A percentile compares a stretch with the other conserved stretches of the same genome.
phyloP scores from a whole-genome alignment of 2,888 invertebrate species.

The Dromius quadrimaculatus region DNA sequence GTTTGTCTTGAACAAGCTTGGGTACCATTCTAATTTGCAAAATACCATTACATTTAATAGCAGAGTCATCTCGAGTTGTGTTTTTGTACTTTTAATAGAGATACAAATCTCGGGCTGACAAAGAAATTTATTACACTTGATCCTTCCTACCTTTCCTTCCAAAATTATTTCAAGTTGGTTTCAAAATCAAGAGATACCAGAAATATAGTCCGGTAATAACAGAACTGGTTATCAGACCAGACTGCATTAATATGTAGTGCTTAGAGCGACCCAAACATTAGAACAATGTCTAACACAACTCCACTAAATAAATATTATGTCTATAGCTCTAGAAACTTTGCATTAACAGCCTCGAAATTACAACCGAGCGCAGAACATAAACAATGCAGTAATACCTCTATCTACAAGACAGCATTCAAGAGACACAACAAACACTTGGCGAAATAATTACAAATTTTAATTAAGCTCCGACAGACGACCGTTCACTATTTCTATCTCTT shows the following conservation, averaged over 20 bases:
- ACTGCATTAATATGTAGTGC: neutral
- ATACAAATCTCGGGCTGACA: conserved; percentile 26
- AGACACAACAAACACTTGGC: conserved; percentile 1
- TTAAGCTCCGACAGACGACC: neutral
- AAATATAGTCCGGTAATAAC: too few relatives aligned
- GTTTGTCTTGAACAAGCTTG: conserved; percentile 25
- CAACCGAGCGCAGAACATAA: neutral
- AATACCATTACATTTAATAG: conserved; percentile 46
- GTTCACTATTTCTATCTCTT: conserved; percentile 30
- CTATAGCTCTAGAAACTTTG: conserved; percentile 5
- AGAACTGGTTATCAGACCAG: too few relatives aligned
- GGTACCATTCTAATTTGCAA: conserved; percentile 40
- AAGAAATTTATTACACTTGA: too few relatives aligned
- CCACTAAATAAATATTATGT: conserved; percentile 19
- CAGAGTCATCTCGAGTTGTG: conserved; percentile 38
- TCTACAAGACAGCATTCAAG: conserved; percentile 16
- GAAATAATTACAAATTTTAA: conserved; percentile 39
- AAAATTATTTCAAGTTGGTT: too few relatives aligned
- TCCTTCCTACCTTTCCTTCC: too few relatives aligned
- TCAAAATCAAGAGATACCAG: too few relatives aligned
- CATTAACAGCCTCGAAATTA: conserved; percentile 1
- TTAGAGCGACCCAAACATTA: conserved; percentile 15
- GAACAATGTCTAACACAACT: neutral
- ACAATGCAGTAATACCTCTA: conserved; percentile 25
- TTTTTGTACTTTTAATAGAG: conserved; percentile 41